Evolutionary conservation across 2,113 vertebrate species (phyloP).

Genomic region (Saguinus imperator): DNA sequence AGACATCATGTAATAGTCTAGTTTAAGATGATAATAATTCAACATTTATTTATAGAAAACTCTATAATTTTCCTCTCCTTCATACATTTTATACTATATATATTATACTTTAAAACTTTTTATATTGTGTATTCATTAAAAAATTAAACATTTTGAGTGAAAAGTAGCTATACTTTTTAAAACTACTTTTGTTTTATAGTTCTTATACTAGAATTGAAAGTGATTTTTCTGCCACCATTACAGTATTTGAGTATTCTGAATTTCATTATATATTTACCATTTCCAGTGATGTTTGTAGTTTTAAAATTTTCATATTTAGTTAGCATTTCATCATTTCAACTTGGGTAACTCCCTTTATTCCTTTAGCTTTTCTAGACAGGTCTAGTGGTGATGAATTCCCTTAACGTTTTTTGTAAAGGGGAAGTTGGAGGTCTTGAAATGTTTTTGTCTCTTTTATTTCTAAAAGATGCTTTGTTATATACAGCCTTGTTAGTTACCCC

Average conservation of each 20-base stretch:
- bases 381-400: background rate
- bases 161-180: background rate
- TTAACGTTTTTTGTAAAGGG: background rate
- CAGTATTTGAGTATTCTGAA: background rate
- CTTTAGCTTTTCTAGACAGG: background rate
- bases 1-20: background rate
- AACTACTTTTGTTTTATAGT: background rate
- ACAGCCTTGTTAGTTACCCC: background rate
- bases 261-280: background rate
- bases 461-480: background rate
- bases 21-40: background rate
- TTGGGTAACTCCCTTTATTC: background rate
- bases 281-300: background rate
- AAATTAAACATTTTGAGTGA: background rate
- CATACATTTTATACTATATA: background rate
- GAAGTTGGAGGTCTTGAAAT: background rate
- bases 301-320: background rate
- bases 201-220: background rate
- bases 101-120: background rate
- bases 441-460: background rate
- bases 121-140: background rate
- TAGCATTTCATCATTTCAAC: background rate
- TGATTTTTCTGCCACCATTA: background rate
- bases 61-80: background rate
- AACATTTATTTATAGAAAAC: background rate